Base-by-base conservation (phyloP, 2,888 invertebrate genomes). In the Stictocephala bisonia region DNA sequence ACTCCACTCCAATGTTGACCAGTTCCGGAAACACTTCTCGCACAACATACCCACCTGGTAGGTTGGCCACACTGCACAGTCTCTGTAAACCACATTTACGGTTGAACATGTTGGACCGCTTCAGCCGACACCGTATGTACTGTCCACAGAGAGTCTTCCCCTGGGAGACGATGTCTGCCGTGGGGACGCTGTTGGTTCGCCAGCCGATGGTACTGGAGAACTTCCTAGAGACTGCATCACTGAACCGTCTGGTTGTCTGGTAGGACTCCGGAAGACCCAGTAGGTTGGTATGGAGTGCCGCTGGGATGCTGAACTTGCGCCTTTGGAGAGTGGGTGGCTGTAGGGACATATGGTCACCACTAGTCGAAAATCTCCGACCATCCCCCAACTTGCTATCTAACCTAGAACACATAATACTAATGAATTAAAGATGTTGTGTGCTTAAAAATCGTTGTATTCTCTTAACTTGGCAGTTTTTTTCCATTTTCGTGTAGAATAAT, bases 191-290 rank as follows among this genome's bases (percentile, higher is more conserved):
- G 15, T 48, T 58, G 20, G 50, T 48, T 4, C 79, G 85, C 80
- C 89, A 88, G 79, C 91, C 91, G 74, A 94, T 93, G 18, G 93
- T 93, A 58, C 91, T 91, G 1, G 94, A 94, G 44, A 95, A 86
- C 71, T 93, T 91, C n/a, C 94, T 87, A 20, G 92, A 89, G 3
- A 94, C 93, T 79, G 87, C 88, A 80, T 90, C 91, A 84, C 93
- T 93, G 81, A 94, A 90, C 40, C 93, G 86, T 35, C 94, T 83
- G 20, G 87, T 83, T 4, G 81, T 71, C 20, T 81, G 78, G 22
- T 67, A 53, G 50, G 79, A 78, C 40, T 76, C 58, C 29, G 77
- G 73, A 4, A 83, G 78, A n/a, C 81, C 78, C 26, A 82, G 78
- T 48, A 83, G 78, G 75, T 81, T 82, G 22, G 78, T 78, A 71